Evolutionary conservation across 2,113 vertebrate species (phyloP).

Genomic region (Raja brachyura): DNA sequence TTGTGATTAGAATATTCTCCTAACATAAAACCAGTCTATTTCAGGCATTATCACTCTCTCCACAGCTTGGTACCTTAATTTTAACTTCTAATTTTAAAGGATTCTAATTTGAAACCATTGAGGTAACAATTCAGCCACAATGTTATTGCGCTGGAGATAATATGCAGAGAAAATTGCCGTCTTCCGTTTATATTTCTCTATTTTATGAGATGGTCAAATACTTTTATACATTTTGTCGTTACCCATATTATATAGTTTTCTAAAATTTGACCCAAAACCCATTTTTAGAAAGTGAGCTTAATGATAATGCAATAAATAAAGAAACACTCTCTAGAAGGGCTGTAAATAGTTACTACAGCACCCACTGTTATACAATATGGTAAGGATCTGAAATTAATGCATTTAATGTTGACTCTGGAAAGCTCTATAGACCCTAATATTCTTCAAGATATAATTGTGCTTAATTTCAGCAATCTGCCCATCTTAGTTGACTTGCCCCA

Average conservation of each 20-base stretch:
- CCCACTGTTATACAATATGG: too few relatives aligned
- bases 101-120: not conserved
- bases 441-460: too few relatives aligned
- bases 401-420: too few relatives aligned
- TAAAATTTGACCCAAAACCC: not conserved
- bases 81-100: not conserved
- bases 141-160: too few relatives aligned
- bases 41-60: not conserved
- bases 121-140: too few relatives aligned
- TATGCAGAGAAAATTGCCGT: too few relatives aligned
- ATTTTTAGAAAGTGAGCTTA: not conserved
- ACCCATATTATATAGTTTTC: too few relatives aligned
- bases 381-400: too few relatives aligned
- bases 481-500: too few relatives aligned
- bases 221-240: not conserved
- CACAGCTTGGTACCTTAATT: not conserved
- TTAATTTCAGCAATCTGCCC: too few relatives aligned
- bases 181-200: too few relatives aligned
- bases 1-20: not conserved
- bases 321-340: not conserved
- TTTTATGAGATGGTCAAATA: not conserved
- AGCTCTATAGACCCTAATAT: too few relatives aligned
- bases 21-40: not conserved
- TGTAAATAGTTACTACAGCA: not conserved
- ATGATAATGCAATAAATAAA: not conserved